A percentile compares a stretch with the other conserved stretches of the same genome.
Conservation (phyloP, 2,888 invertebrate genomes). For the Cylindroiulus punctatus region DNA sequence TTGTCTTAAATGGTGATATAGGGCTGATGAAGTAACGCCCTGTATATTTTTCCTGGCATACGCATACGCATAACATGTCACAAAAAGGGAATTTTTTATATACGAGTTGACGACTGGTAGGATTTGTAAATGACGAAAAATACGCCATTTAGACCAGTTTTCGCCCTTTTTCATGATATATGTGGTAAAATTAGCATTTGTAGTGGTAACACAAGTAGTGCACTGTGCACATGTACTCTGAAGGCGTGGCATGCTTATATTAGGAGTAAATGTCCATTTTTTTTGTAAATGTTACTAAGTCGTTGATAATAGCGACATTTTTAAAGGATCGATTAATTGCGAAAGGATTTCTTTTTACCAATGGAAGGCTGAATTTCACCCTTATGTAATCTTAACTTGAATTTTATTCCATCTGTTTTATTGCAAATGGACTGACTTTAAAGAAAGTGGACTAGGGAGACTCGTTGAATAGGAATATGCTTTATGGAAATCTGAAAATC, state of each 20-base stretch:
- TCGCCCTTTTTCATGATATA: too few species aligned
- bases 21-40: neutral
- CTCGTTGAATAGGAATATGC: neutral
- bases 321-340: too few species aligned
- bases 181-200: too few species aligned
- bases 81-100: neutral
- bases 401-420: constrained; percentile 5
- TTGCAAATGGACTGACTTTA: neutral
- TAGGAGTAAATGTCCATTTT: neutral
- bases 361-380: neutral
- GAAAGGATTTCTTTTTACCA: too few species aligned
- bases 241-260: neutral
- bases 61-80: neutral
- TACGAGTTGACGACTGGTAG: neutral
- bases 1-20: neutral
- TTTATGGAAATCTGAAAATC: neutral
- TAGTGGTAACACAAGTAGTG: too few species aligned
- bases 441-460: constrained; percentile 19
- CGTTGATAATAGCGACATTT: too few species aligned
- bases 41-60: neutral
- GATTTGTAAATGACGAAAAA: too few species aligned
- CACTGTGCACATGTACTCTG: neutral
- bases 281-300: too few species aligned
- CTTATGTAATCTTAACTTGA: neutral
- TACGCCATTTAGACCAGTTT: too few species aligned